Evolutionary conservation across 2,888 invertebrate genomes (phyloP), one percentile per base, ranked within the genome.

Genomic region (Drosophila tanythrix): DNA sequence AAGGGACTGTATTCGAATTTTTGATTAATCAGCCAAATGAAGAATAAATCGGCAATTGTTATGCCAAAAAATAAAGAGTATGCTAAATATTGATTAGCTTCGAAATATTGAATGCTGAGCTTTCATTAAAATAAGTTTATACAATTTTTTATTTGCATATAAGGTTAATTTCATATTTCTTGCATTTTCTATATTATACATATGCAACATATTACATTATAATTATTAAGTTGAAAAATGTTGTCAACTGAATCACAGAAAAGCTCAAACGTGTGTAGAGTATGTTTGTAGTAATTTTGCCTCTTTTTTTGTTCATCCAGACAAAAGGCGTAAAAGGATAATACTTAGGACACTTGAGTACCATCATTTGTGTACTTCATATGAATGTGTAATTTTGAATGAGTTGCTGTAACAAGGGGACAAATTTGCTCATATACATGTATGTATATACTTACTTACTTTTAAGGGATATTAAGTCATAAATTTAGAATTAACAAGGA

Each of bases 301-400:
- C 31, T 36, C 13, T 36, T 59, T 48, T 63, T 48, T n/a, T 53
- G 29, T 25, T 5, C 31, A 8, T 10, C 2, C 69, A 65, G 62
- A 81, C 73, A 79, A 81, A 66, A 64, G 77, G 58, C 69, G 8
- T 81, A 82, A 88, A 87, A 87, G 88, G 85, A 90, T 87, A 89
- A 85, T 79, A 81, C 83, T 82, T 82, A 77, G 83, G 36, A 76
- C 74, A 82, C 90, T 90, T 80, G 86, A 90, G 84, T 82, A 81
- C 78, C 85, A 87, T 89, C 83, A 61, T 58, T 79, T 59, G 46
- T 11, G 52, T 31, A 36, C 79, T 70, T 70, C 57, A 52, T 29
- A 76, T 72, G 60, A 57, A 72, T 72, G 55, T 50, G 57, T 68
- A 79, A 80, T 80, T 70, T 66, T 40, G 25, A 51, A 60, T 57